Base-by-base conservation (phyloP, 2,797 vertebrate species). In the Myotis vivesi region DNA sequence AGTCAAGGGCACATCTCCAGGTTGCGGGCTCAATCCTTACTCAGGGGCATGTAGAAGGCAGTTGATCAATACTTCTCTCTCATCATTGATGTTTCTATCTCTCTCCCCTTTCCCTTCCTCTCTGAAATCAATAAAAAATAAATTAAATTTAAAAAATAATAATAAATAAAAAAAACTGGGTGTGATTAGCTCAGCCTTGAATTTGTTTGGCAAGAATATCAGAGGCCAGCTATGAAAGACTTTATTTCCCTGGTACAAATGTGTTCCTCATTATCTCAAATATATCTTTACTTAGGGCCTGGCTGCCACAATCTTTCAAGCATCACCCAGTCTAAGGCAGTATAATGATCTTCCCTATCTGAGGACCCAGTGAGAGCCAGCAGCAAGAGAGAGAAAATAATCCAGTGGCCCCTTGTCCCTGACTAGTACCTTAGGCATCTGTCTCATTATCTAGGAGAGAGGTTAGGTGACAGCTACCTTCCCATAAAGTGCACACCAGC, bases 211-310 rank as follows among this genome's bases (percentile, higher is more conserved):
- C 94, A 91, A 33, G 25, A 81, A 22, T 44, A 62, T 71, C 55
- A 83, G 90, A 92, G 62, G 57, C 57, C 71, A 69, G 49, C 84
- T 76, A 88, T 11, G 8, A 89, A 96, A 91, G 83, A 51, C 59
- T 88, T 87, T 64, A 66, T 80, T 92, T 92, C 75, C 59, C n/a
- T 69, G 33, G 15, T 69, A 85, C 68, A 89, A 73, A 46, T 89
- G 91, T 97, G 83, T 82, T 94, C 86, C 86, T 97, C 95, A 92
- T 96, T 97, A 96, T 85, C 82, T 69, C 28, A 23, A 96, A 96
- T 93, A 80, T 62, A 84, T 81, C 73, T 81, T 75, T 75, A 53
- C 94, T 87, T 62, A 84, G 83, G 84, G 92, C 83, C 62, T 69
- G 36, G n/a, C 55, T 91, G 64, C 75, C 90, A 55, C 1, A 6